Conservation (phyloP, 2,888 invertebrate genomes). For the Sympetrum striolatum region DNA sequence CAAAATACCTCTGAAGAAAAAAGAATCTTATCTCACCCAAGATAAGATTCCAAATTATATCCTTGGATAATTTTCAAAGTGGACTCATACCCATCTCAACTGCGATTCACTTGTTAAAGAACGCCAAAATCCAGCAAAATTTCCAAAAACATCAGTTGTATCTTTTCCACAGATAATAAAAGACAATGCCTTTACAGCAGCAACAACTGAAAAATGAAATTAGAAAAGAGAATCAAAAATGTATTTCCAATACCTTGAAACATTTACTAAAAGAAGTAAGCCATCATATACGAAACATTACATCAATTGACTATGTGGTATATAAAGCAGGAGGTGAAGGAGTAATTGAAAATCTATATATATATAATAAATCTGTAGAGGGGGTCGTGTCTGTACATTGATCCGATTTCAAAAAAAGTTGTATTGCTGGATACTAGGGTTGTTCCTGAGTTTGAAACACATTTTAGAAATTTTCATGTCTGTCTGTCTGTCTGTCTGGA, state of each 20-base stretch:
- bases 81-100: constrained; percentile 80
- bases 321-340: too few species aligned
- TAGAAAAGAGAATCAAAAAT: too few species aligned
- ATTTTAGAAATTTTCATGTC: too few species aligned
- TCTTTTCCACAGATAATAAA: constrained; percentile 74
- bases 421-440: too few species aligned
- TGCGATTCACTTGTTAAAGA: constrained; percentile 85
- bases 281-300: constrained; percentile 18
- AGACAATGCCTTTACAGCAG: constrained; percentile 75
- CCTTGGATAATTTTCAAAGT: not conserved
- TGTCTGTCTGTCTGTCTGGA: too few species aligned
- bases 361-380: too few species aligned
- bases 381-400: too few species aligned
- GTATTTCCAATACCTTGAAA: not conserved
- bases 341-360: too few species aligned
- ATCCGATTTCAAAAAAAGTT: too few species aligned
- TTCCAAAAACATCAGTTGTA: constrained; percentile 72
- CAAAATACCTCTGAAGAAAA: not conserved
- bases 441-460: too few species aligned
- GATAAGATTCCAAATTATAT: not conserved
- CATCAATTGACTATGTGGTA: not conserved
- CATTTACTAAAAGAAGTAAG: too few species aligned
- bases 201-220: constrained; percentile 66
- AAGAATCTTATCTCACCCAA: not conserved
- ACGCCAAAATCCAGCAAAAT: constrained; percentile 84